Evolutionary conservation across 2,113 vertebrate species (phyloP), one percentile per base, ranked within the genome.

Genomic region (Aplodontia rufa): DNA sequence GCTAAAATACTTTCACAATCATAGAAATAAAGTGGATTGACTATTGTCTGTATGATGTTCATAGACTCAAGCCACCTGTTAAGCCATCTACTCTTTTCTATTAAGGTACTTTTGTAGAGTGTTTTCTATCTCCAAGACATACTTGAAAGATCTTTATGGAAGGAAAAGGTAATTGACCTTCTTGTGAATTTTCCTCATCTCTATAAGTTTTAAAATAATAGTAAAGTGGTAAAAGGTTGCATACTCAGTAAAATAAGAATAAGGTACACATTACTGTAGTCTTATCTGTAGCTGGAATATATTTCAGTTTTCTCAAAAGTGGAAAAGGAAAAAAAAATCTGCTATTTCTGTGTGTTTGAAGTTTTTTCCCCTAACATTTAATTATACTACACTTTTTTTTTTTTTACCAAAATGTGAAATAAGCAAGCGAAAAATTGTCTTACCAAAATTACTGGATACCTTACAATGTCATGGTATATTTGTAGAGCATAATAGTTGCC

Each of bases 121-220:
- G 42, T 72, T 75, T 58, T 30, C 24, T 51, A 80, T 26, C 22
- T 90, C 24, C 22, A 69, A 91, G 79, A 75, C 53, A 30, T 20
- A 2, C 28, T 58, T 9, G 47, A 60, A 83, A 58, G 22, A 91
- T 66, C 19, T 16, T 84, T 30, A 47, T 53, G 37, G 45, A 69
- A 4, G 37, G 49, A 92, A 69, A 78, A 53, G 35, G 30, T 71
- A 53, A 87, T 35, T 51, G 35, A 69, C 6, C 37, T 74, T 91
- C 42, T 66, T 84, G 16, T 51, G 9, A 75, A 47, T 74, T 16
- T 75, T 85, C 22, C 10, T 89, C 24, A 62, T 35, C 4, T 87
- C 35, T 58, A 93, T 69, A 26, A 96, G 58, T 55, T 93, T 85
- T n/a, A 93, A 82, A 74, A 53, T 51, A 24, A 75, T 51, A 53